Base-by-base conservation (phyloP, 1,140 invertebrate species). In the Drosophila punjabiensis region DNA sequence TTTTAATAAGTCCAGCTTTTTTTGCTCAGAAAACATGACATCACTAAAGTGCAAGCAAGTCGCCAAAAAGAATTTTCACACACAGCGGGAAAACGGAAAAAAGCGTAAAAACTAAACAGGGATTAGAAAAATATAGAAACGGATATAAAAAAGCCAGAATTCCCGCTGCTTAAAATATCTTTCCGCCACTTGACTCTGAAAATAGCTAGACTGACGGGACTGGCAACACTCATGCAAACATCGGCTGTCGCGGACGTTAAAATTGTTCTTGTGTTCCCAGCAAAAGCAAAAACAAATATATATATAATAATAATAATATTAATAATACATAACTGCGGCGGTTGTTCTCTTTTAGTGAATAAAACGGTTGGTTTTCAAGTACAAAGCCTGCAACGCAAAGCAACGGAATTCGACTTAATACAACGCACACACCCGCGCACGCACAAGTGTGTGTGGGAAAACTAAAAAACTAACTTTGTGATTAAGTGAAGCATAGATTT, bases 381-480 rank as follows among this genome's bases (percentile, higher is more conserved):
- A 14, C 7, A 16, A 20, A 7, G 13, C 10, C n/a, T 64, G 6
- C 14, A 63, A 14, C 10, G 11, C 13, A 32, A 45, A 8, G 20
- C 28, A 43, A 24, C 11, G 16, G 16, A 28, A 62, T 64, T 66
- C 30, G 20, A 11, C 13, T 33, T 11, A 45, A 45, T 20, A 39
- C 37, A 66, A 33, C 58, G 58, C 64, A 61, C 52, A 65, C 53
- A 28, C 53, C 39, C 28, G 16, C 58, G 8, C 37, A 66, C 39
- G 58, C 58, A 33, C 32, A 53, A 63, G 39, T 8, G 70, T 82
- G 39, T 47, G 67, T 67, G 47, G 45, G 20, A 60, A 67, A 69
- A 56, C 43, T 58, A 48, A 60, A 48, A 56, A 52, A 30, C 59
- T 55, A 73, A 58, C 55, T 56, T 24, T 24, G 20, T 56, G 35